Base-by-base conservation (phyloP, 2,113 vertebrate genomes). In the Plecturocebus donacophilus region DNA sequence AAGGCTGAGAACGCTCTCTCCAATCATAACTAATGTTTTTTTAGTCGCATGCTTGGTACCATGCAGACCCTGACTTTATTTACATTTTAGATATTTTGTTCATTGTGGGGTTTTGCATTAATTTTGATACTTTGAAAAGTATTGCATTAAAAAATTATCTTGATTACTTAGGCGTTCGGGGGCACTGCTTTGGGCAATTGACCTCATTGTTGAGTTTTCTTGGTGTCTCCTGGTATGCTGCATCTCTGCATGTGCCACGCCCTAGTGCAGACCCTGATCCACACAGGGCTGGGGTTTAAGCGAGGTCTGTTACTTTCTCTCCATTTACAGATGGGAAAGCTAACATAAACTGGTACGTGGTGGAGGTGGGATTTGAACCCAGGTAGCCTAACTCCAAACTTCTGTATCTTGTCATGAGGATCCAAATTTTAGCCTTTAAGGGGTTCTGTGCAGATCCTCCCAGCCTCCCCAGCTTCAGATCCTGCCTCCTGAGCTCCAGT, bases 61-160 rank as follows among this genome's bases (percentile, higher is more conserved):
- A 35, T 85, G 66, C 30, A 23, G 89, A 82, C 85, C 90, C 68
- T 56, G 83, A 47, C 70, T 94, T 95, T 96, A 71, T 90, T 95
- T 95, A 94, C 84, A 56, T 75, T 85, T 96, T 93, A 77, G 20
- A 42, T 88, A 54, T 91, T 94, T 88, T 76, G 89, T 86, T 96
- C 91, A n/a, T n/a, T 6, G 3, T 66, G 38, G n/a, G 47, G 56
- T 70, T 77, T 70, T 52, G 25, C 30, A 27, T 96, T 47, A 0
- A 40, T 61, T 73, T 71, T 80, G 81, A 87, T 82, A 64, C 47
- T 68, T 96, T 89, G 6, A 25, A 82, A 93, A 79, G 35, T 27
- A 64, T 49, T 71, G 49, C 47, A 30, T 95, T 85, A 80, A 88
- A 56, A 87, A 64, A 32, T 86, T 81, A 64, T 66, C 40, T 93